These are phyloP conservation scores for Sus cebifrons DNA, from an alignment of 2,797 vertebrate genomes.

Conservation along the genomic window DNA sequence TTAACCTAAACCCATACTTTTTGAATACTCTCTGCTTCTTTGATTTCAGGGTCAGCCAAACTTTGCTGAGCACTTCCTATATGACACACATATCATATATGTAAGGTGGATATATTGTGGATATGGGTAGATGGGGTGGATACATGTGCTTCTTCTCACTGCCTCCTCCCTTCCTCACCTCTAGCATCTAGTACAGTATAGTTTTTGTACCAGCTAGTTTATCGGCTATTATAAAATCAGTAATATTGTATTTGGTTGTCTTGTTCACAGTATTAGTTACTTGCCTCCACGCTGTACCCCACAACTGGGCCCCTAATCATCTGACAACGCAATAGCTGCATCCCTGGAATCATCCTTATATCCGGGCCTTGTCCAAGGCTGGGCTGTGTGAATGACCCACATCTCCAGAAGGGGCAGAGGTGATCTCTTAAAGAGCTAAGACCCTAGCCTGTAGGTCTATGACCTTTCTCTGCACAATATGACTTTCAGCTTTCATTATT, in stretches of 20 bases:
- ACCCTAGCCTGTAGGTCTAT: not conserved
- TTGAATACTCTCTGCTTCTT: not conserved
- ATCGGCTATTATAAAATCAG: not conserved
- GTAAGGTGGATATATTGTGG: no score
- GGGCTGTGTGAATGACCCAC: not conserved
- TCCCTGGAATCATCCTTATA: not conserved
- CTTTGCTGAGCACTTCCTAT: not conserved
- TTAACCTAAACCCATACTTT: not conserved
- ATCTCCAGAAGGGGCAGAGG: not conserved
- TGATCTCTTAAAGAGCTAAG: not conserved
- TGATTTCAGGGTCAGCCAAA: not conserved
- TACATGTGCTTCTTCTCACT: not conserved
- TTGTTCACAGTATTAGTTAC: constrained; percentile 30
- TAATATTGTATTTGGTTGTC: not conserved
- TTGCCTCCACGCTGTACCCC: not conserved
- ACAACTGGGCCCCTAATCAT: not conserved
- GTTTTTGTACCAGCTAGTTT: constrained; percentile 10
- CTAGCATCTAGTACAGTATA: not conserved
- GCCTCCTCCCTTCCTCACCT: not conserved
- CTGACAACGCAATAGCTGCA: not conserved
- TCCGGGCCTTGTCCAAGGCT: not conserved
- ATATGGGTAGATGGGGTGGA: no score
- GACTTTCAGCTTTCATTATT: not conserved
- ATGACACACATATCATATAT: no score
- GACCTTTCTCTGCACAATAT: constrained; percentile 2